Percentiles rank a stretch among this genome's conserved stretches.
Evolutionary conservation across 1,140 invertebrate genomes (phyloP).

Genomic region (Diachasmimorpha longicaudata): DNA sequence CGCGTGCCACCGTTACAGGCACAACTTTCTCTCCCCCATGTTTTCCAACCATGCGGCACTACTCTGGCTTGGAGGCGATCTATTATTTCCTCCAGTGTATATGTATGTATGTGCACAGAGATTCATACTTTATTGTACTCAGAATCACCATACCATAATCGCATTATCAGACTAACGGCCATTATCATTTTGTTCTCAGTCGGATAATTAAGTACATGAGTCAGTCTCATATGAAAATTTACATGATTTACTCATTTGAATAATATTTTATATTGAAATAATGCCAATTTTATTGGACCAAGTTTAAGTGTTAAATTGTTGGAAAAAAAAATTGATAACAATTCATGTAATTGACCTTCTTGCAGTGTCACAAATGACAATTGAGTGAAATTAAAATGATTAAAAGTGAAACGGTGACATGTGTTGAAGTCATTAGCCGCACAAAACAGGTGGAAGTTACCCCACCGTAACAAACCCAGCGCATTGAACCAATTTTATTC

Average conservation of each 20-base stretch:
- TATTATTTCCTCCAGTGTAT: not conserved
- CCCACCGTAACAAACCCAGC: slow-evolving; percentile 46
- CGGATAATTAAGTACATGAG: not conserved
- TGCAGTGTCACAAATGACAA: too few species aligned
- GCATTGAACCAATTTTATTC: not conserved
- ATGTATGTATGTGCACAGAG: not conserved
- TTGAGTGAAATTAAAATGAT: not conserved
- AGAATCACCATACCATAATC: not conserved
- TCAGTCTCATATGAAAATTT: not conserved
- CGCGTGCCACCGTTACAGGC: slow-evolving; percentile 47
- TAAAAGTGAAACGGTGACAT: not conserved
- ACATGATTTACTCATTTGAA: not conserved
- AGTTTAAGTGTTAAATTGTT: too few species aligned
- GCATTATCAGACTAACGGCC: not conserved
- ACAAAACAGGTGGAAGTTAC: slow-evolving; percentile 50
- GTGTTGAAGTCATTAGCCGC: not conserved
- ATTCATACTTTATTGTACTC: not conserved
- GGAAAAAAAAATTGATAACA: not conserved
- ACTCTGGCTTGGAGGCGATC: not conserved
- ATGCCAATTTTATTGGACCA: too few species aligned
- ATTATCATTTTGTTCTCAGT: not conserved
- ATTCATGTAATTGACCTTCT: not conserved
- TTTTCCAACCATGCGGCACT: not conserved
- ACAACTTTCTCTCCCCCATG: slow-evolving; percentile 12
- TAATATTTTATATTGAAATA: too few species aligned